Percentiles rank a stretch among this genome's conserved stretches.
phyloP scores from a whole-genome alignment of 2,113 vertebrate genomes.

The Dasyornis broadbenti region DNA sequence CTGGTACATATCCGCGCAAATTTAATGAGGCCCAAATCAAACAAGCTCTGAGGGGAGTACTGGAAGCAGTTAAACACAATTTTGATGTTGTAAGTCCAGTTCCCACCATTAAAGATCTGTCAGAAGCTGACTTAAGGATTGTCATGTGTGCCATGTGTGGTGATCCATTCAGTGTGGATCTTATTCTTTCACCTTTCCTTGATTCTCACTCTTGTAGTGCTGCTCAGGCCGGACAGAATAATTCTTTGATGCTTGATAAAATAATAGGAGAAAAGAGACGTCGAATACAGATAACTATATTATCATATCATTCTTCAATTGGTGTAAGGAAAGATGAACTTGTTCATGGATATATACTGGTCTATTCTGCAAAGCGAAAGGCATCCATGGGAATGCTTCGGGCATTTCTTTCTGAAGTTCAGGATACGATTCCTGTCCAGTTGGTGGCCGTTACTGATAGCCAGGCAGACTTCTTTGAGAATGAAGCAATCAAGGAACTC shows the following conservation, averaged over 20 bases:
- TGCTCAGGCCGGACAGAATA: slow-evolving; percentile 92
- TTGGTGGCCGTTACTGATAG: slow-evolving; percentile 97
- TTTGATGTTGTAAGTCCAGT: slow-evolving; percentile 88
- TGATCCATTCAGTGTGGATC: slow-evolving; percentile 96
- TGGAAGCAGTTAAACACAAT: slow-evolving; percentile 93
- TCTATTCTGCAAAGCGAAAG: slow-evolving; percentile 95
- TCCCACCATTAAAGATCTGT: slow-evolving; percentile 93
- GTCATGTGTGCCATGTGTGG: slow-evolving; percentile 99
- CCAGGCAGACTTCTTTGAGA: slow-evolving; percentile 98
- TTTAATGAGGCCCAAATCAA: slow-evolving; percentile 97
- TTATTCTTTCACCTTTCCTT: slow-evolving; percentile 96
- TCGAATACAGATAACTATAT: slow-evolving; percentile 92
- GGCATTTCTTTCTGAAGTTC: slow-evolving; percentile 94
- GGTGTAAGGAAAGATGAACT: slow-evolving; percentile 96
- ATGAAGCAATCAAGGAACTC: slow-evolving; percentile 94
- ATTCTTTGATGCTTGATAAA: slow-evolving; percentile 95
- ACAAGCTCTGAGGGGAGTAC: slow-evolving; percentile 89
- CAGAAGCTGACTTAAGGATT: slow-evolving; percentile 93
- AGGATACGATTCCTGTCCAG: slow-evolving; percentile 96
- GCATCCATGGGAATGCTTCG: slow-evolving; percentile 97
- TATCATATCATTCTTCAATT: slow-evolving; percentile 96
- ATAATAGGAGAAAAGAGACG: slow-evolving; percentile 93
- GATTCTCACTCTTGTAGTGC: slow-evolving; percentile 96
- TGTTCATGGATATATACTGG: slow-evolving; percentile 97
- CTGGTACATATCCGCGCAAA: slow-evolving; percentile 90